Evolutionary conservation across 2,888 invertebrate genomes (phyloP).

Genomic region (Argynnis bischoffii): DNA sequence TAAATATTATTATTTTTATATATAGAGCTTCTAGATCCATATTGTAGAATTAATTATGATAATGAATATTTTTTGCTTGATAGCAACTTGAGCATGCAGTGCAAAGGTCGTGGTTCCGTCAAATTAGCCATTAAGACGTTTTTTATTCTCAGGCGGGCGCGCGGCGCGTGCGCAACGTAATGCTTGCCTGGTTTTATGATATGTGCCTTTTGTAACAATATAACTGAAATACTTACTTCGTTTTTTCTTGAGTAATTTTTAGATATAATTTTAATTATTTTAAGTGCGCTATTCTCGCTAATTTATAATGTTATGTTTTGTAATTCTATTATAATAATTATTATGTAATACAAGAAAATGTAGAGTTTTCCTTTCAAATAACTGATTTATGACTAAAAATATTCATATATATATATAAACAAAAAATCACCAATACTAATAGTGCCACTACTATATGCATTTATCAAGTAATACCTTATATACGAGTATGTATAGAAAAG

Average conservation of each 20-base stretch:
- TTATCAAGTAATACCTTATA: neutral
- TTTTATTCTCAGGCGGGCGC: constrained; percentile 30
- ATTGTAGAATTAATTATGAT: constrained; percentile 9
- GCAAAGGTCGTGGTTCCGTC: constrained; percentile 37
- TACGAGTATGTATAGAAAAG: neutral
- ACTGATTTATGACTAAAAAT: too few species aligned
- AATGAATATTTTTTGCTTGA: constrained; percentile 16
- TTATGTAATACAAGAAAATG: too few species aligned
- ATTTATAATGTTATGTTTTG: too few species aligned
- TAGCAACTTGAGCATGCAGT: constrained; percentile 12
- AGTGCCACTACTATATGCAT: neutral
- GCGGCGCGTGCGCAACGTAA: constrained; percentile 40
- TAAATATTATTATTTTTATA: neutral
- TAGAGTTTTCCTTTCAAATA: too few species aligned
- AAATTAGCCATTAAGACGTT: constrained; percentile 33
- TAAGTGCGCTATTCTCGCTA: neutral
- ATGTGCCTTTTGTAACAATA: constrained; percentile 36
- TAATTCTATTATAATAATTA: too few species aligned
- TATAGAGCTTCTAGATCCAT: neutral
- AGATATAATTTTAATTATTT: neutral
- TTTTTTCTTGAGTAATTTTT: constrained; percentile 15
- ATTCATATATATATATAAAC: too few species aligned
- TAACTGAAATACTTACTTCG: constrained; percentile 36
- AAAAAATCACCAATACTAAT: neutral
- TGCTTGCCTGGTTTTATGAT: constrained; percentile 40